Conservation (phyloP, 2,888 invertebrate genomes). For the Caenorhabditis auriculariae region DNA sequence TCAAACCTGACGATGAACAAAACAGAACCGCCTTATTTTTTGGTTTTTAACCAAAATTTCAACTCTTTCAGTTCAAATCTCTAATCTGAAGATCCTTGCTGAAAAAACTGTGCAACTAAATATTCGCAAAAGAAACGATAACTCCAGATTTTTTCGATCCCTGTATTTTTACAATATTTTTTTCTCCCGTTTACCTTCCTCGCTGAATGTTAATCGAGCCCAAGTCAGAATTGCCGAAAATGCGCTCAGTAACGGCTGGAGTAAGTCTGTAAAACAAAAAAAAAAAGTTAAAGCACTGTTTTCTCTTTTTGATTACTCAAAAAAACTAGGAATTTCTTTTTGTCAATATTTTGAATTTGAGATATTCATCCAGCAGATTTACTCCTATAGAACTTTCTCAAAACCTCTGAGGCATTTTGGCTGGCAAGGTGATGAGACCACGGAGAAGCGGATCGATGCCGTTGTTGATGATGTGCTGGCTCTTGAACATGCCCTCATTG, state of each 20-base stretch:
- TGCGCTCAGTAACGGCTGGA: constrained; percentile 86
- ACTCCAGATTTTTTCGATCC: too few relatives aligned
- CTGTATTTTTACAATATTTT: too few relatives aligned
- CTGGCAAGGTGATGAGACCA: constrained; percentile 84
- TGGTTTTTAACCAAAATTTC: too few relatives aligned
- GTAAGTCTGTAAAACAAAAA: constrained; percentile 78
- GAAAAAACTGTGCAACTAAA: too few relatives aligned
- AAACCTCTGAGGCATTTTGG: constrained; percentile 71
- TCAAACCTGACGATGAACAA: too few relatives aligned
- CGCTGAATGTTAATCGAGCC: constrained; percentile 95
- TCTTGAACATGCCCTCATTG: constrained; percentile 58
- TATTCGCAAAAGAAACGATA: too few relatives aligned
- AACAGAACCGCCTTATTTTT: too few relatives aligned
- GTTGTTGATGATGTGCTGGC: constrained; percentile 65
- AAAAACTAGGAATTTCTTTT: too few relatives aligned
- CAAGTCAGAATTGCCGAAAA: constrained; percentile 75
- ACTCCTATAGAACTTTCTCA: not conserved
- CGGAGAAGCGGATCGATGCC: constrained; percentile 91
- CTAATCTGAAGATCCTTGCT: too few relatives aligned
- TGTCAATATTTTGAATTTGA: too few relatives aligned
- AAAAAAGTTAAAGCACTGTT: too few relatives aligned
- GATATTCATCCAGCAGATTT: not conserved
- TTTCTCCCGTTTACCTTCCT: constrained; percentile 65
- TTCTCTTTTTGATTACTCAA: constrained; percentile 24
- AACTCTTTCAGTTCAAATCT: too few relatives aligned